Percentiles rank a stretch among this genome's conserved stretches.
phyloP scores from a whole-genome alignment of 2,888 invertebrate species.

The Troides helena region DNA sequence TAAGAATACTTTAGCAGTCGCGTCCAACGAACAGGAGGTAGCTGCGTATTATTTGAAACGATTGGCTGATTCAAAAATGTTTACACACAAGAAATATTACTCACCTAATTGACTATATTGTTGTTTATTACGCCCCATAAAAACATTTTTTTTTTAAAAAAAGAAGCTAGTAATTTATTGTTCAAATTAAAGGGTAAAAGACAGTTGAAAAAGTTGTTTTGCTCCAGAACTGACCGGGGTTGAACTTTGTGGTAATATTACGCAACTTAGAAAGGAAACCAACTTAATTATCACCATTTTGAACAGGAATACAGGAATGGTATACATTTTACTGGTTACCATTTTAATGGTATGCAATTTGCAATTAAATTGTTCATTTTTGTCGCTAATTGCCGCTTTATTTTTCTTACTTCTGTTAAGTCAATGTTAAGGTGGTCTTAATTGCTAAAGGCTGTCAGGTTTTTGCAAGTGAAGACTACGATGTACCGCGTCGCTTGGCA shows the following conservation, averaged over 20 bases:
- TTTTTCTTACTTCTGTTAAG: slow-evolving; percentile 22
- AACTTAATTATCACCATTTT: slow-evolving; percentile 24
- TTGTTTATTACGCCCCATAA: background rate
- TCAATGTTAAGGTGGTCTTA: slow-evolving; percentile 26
- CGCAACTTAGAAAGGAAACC: slow-evolving; percentile 8
- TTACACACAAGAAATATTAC: background rate
- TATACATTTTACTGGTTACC: slow-evolving; percentile 17
- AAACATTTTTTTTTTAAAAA: background rate
- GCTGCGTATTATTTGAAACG: too few relatives aligned
- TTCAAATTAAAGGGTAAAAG: background rate
- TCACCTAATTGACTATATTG: background rate
- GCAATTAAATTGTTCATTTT: slow-evolving; percentile 30
- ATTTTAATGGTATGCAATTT: slow-evolving; percentile 26
- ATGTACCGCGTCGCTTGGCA: slow-evolving; percentile 20
- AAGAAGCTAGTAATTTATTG: background rate
- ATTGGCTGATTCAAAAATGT: too few relatives aligned
- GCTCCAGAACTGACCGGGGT: background rate
- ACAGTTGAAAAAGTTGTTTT: background rate
- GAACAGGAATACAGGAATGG: slow-evolving; percentile 11
- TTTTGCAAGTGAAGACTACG: slow-evolving; percentile 27
- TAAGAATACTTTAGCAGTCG: too few relatives aligned
- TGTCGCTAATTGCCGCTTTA: slow-evolving; percentile 28
- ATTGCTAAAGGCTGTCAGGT: slow-evolving; percentile 29
- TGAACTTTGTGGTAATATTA: background rate
- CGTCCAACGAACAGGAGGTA: background rate